These are phyloP conservation scores for Callipepla squamata DNA, from an alignment of 2,113 vertebrate species.

Conservation along the genomic window DNA sequence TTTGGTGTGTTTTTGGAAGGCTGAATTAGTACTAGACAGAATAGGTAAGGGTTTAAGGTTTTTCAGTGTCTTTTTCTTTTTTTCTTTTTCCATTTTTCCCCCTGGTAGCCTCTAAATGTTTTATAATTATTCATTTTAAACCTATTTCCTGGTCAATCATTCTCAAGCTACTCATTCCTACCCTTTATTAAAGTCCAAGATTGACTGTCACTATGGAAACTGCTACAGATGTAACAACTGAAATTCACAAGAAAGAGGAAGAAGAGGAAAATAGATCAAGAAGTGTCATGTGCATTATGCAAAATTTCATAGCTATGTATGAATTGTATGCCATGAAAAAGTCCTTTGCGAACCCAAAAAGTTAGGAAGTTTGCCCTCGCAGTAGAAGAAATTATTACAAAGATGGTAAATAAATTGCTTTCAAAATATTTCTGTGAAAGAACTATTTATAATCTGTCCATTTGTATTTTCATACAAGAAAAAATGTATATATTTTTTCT, in stretches of 20 bases:
- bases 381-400: conserved; percentile 44
- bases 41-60: not conserved
- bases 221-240: conserved; percentile 55
- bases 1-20: not conserved
- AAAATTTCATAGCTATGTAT: conserved; percentile 37
- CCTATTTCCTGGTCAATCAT: conserved; percentile 39
- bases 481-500: not conserved
- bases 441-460: not conserved
- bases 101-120: conserved; percentile 1
- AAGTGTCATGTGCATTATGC: conserved; percentile 49
- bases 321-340: conserved; percentile 2
- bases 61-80: not conserved
- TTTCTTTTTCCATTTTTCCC: not conserved
- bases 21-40: not conserved
- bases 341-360: conserved; percentile 12
- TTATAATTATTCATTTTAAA: conserved; percentile 47
- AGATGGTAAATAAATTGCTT: conserved; percentile 34
- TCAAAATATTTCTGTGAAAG: not conserved
- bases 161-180: conserved; percentile 7
- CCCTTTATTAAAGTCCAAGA: conserved; percentile 56
- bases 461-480: conserved; percentile 11
- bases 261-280: conserved; percentile 34
- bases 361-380: conserved; percentile 13
- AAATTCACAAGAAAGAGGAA: conserved; percentile 53
- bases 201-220: conserved; percentile 72